Percentiles rank a stretch among this genome's conserved stretches.
Evolutionary conservation across 2,888 invertebrate species (phyloP).

Genomic region (Pherbina coryleti): DNA sequence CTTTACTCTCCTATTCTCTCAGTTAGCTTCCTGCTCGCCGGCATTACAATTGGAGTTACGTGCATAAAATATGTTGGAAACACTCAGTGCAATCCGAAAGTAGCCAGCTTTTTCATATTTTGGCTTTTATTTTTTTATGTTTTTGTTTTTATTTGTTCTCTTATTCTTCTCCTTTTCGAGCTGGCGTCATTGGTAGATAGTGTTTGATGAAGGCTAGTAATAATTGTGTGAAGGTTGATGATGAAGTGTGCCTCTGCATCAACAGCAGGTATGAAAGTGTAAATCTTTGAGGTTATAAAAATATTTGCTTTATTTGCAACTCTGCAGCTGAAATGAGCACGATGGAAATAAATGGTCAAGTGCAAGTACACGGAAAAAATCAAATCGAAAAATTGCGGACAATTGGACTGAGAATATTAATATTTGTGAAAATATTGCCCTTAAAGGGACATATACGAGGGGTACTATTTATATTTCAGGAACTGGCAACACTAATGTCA

Average conservation of each 20-base stretch:
- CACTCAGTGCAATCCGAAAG: not conserved
- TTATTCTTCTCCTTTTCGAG: no score
- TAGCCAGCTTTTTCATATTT: not conserved
- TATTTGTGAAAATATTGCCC: no score
- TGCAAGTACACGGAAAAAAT: not conserved
- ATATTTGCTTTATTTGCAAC: constrained; percentile 12
- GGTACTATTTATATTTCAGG: no score
- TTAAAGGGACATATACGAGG: no score
- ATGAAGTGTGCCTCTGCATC: not conserved
- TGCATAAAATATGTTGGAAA: constrained; percentile 9
- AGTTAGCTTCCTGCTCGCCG: not conserved
- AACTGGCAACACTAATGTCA: no score
- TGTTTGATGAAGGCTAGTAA: no score
- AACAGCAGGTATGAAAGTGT: constrained; percentile 8
- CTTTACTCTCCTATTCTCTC: not conserved
- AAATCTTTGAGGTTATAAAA: not conserved
- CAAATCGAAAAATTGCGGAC: not conserved
- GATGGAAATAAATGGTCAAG: not conserved
- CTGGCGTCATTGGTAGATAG: no score
- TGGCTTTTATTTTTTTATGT: not conserved
- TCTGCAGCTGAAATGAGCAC: not conserved
- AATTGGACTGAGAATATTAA: no score
- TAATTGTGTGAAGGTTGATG: no score
- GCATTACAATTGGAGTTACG: not conserved
- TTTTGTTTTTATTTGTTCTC: no score